A percentile compares a stretch with the other conserved stretches of the same genome.
These are phyloP conservation scores for Myotis findleyi DNA, from an alignment of 2,797 vertebrate species.

Conservation along the genomic window DNA sequence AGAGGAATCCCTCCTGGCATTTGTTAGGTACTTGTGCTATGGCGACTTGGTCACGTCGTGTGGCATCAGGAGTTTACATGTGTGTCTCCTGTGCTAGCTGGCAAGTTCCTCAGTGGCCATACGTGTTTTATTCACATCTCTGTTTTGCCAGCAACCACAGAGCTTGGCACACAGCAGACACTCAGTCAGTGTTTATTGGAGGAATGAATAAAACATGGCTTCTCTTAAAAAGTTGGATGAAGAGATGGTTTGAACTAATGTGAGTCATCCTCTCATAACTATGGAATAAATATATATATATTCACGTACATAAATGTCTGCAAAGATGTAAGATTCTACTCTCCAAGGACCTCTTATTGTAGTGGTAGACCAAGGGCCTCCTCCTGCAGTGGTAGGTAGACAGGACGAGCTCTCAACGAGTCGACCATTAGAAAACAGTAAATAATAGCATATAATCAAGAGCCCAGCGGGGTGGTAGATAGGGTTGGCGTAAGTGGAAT, in stretches of 20 bases:
- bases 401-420: neutral
- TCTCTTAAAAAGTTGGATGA: neutral
- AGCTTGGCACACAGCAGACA: neutral
- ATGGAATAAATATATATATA: neutral
- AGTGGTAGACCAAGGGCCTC: too few relatives aligned
- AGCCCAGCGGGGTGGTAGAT: neutral
- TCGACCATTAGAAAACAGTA: neutral
- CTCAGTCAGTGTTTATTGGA: neutral
- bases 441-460: neutral
- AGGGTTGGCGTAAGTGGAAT: neutral
- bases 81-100: neutral
- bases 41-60: neutral
- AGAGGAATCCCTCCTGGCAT: neutral
- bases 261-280: conserved; percentile 12
- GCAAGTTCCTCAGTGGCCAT: neutral
- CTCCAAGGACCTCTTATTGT: neutral
- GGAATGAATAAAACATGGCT: neutral
- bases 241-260: neutral
- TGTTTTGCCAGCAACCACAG: neutral
- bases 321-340: neutral
- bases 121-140: neutral
- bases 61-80: neutral
- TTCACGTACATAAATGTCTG: neutral
- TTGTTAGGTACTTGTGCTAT: neutral
- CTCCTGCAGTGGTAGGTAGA: neutral